phyloP scores from a whole-genome alignment of 2,888 invertebrate species.

The Catocala nupta region DNA sequence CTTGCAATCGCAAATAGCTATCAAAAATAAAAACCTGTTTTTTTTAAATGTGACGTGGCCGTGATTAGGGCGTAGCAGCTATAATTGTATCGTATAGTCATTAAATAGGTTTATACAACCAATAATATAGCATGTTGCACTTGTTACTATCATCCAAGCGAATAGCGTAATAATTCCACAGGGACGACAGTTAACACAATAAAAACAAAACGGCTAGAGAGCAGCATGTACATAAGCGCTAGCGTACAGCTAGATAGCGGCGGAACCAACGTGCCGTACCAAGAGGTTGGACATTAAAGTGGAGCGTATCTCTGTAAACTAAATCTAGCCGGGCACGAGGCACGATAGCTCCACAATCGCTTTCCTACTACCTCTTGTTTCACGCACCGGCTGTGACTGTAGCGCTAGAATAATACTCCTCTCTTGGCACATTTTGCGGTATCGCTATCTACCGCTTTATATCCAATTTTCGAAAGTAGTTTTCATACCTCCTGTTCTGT shows the following conservation, averaged over 20 bases:
- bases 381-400: constrained; percentile 73
- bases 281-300: constrained; percentile 71
- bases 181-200: constrained; percentile 20
- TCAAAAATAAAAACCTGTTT: too few species aligned
- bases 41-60: too few species aligned
- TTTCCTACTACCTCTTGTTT: constrained; percentile 72
- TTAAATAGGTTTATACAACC: background rate
- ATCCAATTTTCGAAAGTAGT: constrained; percentile 36
- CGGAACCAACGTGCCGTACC: constrained; percentile 59
- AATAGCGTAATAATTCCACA: background rate
- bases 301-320: constrained; percentile 71
- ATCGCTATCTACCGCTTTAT: constrained; percentile 31
- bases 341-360: constrained; percentile 70
- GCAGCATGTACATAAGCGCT: constrained; percentile 46
- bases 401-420: constrained; percentile 62
- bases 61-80: too few species aligned
- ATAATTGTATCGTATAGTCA: too few species aligned
- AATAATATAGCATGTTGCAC: background rate
- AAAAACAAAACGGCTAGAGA: constrained; percentile 35
- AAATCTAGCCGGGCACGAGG: constrained; percentile 67
- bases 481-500: constrained; percentile 16
- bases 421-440: constrained; percentile 43
- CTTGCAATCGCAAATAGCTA: too few species aligned
- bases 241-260: constrained; percentile 50
- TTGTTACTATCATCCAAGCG: background rate